A percentile compares a stretch with the other conserved stretches of the same genome.
Evolutionary conservation across 2,113 vertebrate genomes (phyloP).

Genomic region (Pampusana beccarii): DNA sequence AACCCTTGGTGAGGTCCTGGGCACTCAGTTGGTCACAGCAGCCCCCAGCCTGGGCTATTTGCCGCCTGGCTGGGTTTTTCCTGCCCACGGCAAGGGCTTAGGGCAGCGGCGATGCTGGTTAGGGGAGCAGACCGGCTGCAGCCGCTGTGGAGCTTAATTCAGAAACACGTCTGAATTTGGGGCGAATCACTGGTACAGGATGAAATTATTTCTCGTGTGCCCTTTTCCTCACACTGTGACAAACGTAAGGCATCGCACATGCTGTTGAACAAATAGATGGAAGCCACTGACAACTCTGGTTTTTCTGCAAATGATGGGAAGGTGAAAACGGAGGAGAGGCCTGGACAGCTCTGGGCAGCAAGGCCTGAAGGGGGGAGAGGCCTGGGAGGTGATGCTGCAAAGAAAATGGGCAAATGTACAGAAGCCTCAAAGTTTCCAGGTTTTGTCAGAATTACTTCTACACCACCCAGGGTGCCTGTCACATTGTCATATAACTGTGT

Average conservation of each 20-base stretch:
- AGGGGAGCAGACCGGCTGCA: not conserved
- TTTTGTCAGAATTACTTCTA: not conserved
- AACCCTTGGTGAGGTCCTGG: not conserved
- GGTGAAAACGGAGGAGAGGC: not conserved
- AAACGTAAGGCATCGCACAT: no score
- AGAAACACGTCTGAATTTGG: no score
- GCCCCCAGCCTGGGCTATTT: not conserved
- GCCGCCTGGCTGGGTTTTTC: not conserved
- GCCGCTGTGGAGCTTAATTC: not conserved
- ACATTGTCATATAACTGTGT: not conserved
- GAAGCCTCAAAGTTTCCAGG: not conserved
- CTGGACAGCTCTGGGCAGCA: not conserved
- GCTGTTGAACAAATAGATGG: not conserved
- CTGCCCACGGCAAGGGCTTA: fast-evolving
- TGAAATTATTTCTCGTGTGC: not conserved
- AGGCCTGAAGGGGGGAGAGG: not conserved
- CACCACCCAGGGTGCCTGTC: not conserved
- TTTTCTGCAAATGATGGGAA: not conserved
- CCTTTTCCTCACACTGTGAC: not conserved
- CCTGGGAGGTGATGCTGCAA: not conserved
- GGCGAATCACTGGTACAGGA: no score
- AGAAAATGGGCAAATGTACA: not conserved
- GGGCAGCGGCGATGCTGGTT: fast-evolving
- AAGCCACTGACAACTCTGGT: not conserved
- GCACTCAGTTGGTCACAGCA: fast-evolving